phyloP scores from a whole-genome alignment of 2,888 invertebrate genomes.

The Dimorphilus gyrociliatus region DNA sequence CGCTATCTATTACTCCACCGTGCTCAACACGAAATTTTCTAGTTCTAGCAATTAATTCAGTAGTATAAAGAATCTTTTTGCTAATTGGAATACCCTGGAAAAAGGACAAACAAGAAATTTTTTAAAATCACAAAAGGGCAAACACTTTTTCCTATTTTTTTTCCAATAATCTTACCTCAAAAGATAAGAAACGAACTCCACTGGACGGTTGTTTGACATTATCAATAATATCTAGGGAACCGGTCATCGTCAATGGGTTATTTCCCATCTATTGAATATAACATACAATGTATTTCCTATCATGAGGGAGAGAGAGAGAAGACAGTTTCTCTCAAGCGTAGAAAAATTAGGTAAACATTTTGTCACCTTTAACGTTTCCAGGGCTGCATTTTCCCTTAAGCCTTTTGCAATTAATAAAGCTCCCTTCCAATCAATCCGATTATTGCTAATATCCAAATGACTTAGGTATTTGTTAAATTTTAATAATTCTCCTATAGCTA shows the following conservation, averaged over 20 bases:
- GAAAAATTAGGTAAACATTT: no score
- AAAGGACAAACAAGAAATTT: no score
- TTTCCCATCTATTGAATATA: slow-evolving; percentile 20
- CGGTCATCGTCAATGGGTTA: slow-evolving; percentile 33
- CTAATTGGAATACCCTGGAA: slow-evolving; percentile 27
- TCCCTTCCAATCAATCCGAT: slow-evolving; percentile 33
- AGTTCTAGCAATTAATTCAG: slow-evolving; percentile 17
- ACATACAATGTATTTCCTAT: not conserved
- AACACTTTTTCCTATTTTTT: not conserved
- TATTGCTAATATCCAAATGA: slow-evolving; percentile 24
- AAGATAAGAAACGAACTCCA: slow-evolving; percentile 15
- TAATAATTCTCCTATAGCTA: slow-evolving; percentile 24
- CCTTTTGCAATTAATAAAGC: slow-evolving; percentile 23
- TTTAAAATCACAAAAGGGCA: not conserved
- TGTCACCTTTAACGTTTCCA: slow-evolving; percentile 27
- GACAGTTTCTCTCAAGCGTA: not conserved
- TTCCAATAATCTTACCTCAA: slow-evolving; percentile 17
- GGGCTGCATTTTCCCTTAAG: slow-evolving; percentile 18
- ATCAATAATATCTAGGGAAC: slow-evolving; percentile 23
- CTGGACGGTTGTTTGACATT: slow-evolving; percentile 16
- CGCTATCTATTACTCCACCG: slow-evolving; percentile 22
- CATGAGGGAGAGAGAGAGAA: not conserved
- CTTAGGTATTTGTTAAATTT: slow-evolving; percentile 19
- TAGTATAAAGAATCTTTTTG: slow-evolving; percentile 19
- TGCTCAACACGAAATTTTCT: slow-evolving; percentile 20